Evolutionary conservation across 1,140 invertebrate species (phyloP).

Genomic region (Cyclina sinensis): DNA sequence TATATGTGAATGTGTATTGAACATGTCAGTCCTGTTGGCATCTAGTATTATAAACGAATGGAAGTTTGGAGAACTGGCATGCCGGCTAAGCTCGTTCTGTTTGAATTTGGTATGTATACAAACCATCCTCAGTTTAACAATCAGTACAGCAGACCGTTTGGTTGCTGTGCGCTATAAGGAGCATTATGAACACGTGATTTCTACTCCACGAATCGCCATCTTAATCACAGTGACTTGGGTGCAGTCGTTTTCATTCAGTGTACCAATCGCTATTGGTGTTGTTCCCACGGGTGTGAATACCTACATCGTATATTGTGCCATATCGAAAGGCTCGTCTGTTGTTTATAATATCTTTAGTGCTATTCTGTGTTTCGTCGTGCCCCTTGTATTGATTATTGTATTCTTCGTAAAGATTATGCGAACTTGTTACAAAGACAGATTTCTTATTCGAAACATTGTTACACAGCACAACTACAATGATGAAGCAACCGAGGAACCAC

Average conservation of each 20-base stretch:
- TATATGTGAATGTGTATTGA: constrained; percentile 79
- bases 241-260: constrained; percentile 77
- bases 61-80: constrained; percentile 75
- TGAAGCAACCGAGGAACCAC: constrained; percentile 65
- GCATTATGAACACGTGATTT: constrained; percentile 74
- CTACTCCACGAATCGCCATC: constrained; percentile 62
- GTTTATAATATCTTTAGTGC: constrained; percentile 72
- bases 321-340: constrained; percentile 72
- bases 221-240: constrained; percentile 79
- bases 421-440: constrained; percentile 68
- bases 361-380: constrained; percentile 77
- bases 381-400: constrained; percentile 76
- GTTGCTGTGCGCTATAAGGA: constrained; percentile 72
- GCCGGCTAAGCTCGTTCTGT: constrained; percentile 79
- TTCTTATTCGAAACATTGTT: constrained; percentile 58
- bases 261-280: constrained; percentile 75
- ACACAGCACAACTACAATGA: constrained; percentile 78
- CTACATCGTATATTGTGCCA: constrained; percentile 73
- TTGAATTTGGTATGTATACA: constrained; percentile 77
- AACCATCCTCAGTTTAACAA: constrained; percentile 74
- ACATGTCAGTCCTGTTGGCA: constrained; percentile 86
- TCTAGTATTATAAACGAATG: constrained; percentile 79
- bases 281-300: constrained; percentile 66
- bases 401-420: constrained; percentile 76
- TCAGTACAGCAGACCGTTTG: constrained; percentile 76